Base-by-base conservation (phyloP, 2,888 invertebrate species). In the Peribatodes rhomboidaria region DNA sequence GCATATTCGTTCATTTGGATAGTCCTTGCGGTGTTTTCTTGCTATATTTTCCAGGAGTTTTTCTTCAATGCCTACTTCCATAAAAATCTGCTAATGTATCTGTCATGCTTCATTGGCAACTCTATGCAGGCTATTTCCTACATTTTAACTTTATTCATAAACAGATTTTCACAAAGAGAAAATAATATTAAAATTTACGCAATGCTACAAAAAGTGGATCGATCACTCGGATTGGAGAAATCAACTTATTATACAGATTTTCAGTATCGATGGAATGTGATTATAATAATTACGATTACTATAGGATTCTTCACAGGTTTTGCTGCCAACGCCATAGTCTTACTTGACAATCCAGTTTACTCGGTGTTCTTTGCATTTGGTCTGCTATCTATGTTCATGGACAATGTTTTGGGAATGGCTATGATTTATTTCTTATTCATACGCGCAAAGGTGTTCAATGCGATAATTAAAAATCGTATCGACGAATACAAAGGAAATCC, bases 151-250 rank as follows among this genome's bases (percentile, higher is more conserved):
- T 60, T 76, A 6, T 54, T 77, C 0, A 53, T 76, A 35, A 67
- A 71, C 4, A 74, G 73, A 65, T 80, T 78, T 61, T 69, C 57
- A 20, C 68, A 69, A 8, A 62, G 61, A 35, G 39, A 69, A 10
- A 65, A 63, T 4, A 76, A 75, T 47, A 39, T 73, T 0, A 62
- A 68, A 37, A 57, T 81, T 20, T 80, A 73, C 61, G 44, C 68
- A 6, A 63, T 66, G 58, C 47, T 76, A 8, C 78, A 83, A 66
- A 80, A 75, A 69, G 64, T 83, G 10, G 78, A 83, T 61, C 61
- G 67, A 46, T 56, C 72, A 22, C 31, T 82, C 8, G 50, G 70
- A 10, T 35, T 78, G 50, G 63, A 74, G 1, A 54, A 62, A 13
- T 72, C 63, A 55, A 56, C 52, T 33, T 66, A 62, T 53, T 71